These are phyloP conservation scores for Papilio glaucus DNA, from an alignment of 1,140 invertebrate genomes.

Conservation along the genomic window DNA sequence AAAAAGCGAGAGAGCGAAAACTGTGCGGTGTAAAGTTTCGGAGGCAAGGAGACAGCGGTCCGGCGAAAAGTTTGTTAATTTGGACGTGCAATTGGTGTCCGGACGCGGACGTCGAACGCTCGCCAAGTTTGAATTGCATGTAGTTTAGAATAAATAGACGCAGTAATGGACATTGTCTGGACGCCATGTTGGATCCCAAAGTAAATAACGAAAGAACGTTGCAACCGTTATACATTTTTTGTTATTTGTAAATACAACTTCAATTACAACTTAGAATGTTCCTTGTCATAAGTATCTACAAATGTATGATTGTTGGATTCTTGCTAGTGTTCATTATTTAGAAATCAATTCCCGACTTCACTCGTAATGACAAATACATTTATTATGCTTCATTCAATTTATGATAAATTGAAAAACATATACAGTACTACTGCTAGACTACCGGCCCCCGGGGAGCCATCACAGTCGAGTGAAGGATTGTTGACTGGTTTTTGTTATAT, in stretches of 20 bases:
- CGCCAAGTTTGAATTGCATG: conserved; percentile 63
- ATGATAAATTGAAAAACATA: too few relatives aligned
- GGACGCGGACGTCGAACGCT: conserved; percentile 47
- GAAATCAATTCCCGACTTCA: too few relatives aligned
- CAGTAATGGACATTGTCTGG: conserved; percentile 35
- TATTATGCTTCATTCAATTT: too few relatives aligned
- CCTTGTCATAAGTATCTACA: neutral
- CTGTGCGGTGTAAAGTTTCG: conserved; percentile 36
- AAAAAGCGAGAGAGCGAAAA: conserved; percentile 36
- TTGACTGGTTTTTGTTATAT: too few relatives aligned
- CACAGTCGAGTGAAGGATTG: too few relatives aligned
- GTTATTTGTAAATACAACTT: neutral
- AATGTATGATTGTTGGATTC: too few relatives aligned
- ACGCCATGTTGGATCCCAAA: conserved; percentile 21
- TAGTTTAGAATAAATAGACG: conserved; percentile 61
- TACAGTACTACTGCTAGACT: too few relatives aligned
- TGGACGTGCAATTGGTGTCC: conserved; percentile 54
- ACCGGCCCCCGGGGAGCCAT: too few relatives aligned
- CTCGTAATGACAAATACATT: too few relatives aligned
- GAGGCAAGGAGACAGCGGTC: conserved; percentile 35
- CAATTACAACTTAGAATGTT: neutral
- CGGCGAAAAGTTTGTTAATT: conserved; percentile 67
- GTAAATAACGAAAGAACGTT: conserved; percentile 27
- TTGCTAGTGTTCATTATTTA: too few relatives aligned
- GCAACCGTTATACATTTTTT: neutral